These are phyloP conservation scores for Phallusia fumigata DNA, from an alignment of 23 tunicate species.

Conservation along the genomic window DNA sequence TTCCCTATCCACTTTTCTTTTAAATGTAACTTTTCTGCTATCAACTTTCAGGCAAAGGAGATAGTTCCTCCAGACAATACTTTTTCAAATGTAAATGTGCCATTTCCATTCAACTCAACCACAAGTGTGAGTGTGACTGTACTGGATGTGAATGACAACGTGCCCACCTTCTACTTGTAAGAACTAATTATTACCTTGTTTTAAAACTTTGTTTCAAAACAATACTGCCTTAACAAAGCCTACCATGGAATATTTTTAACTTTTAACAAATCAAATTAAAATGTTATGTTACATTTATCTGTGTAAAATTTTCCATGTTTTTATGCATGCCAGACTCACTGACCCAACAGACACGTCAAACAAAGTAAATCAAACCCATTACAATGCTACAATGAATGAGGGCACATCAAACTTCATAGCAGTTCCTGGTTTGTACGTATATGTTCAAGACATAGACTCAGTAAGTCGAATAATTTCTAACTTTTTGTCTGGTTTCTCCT, in stretches of 20 bases:
- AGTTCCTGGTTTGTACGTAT: constrained; percentile 34
- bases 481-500: too few relatives aligned
- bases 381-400: constrained; percentile 26
- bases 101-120: constrained; percentile 20
- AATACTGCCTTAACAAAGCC: too few relatives aligned
- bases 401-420: constrained; percentile 33
- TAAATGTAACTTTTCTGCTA: too few relatives aligned
- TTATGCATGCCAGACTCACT: constrained; percentile 4
- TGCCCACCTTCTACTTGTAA: constrained; percentile 45
- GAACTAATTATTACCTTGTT: not conserved
- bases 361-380: not conserved
- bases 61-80: constrained; percentile 33
- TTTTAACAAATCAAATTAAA: not conserved
- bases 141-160: constrained; percentile 41
- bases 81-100: not conserved
- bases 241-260: not conserved
- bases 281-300: not conserved
- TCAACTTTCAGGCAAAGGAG: constrained; percentile 43
- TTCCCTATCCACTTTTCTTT: too few relatives aligned
- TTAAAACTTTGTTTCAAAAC: too few relatives aligned
- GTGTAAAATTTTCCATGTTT: not conserved
- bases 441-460: constrained; percentile 49
- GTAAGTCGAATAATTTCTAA: constrained; percentile 15
- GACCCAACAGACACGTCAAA: not conserved
- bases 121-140: constrained; percentile 31